Evolutionary conservation across 2,888 invertebrate species (phyloP), one percentile per base, ranked within the genome.

Genomic region (Pyrgus malvae): DNA sequence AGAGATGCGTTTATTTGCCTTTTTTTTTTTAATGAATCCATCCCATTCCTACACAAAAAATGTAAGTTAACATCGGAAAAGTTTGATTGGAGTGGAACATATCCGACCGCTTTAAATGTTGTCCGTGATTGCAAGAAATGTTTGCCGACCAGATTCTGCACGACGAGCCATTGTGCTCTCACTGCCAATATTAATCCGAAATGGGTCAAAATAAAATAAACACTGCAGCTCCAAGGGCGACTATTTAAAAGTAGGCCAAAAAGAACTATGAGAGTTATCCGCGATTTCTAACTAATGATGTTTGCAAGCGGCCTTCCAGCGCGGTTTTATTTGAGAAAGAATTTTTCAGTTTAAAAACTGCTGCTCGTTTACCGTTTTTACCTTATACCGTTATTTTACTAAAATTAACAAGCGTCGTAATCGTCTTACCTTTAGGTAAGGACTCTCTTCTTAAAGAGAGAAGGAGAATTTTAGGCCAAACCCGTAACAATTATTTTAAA

Each of bases 111-210:
- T 27, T 16, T 17, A 37, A 53, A 53, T 38, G 37, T 44, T 38
- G 27, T 45, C 27, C 37, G 37, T 53, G 45, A 53, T 53, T 53
- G 44, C 44, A 44, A 14, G 17, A 38, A 37, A 45, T 38, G 37
- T 37, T 53, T 44, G 35, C 44, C 37, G n/a, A 12, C 45, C 51
- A 45, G 45, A 53, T 19, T 6, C 27, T 37, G 27, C 38, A 53
- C 45, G 51, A 51, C 51, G 17, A 53, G 42, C 27, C n/a, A 45
- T 38, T 38, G 37, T 45, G 37, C 35, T 53, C 44, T 42, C 44
- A 25, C 51, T 53, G 44, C 45, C 44, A 53, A 53, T 53, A 44
- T 53, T 53, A 53, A 45, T 44, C 51, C 38, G 44, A 53, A 53
- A 53, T 53, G 51, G 51, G 51, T 53, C 51, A 53, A 44, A 44